Conservation (phyloP, 2,888 invertebrate species). For the Frankliniella intonsa region DNA sequence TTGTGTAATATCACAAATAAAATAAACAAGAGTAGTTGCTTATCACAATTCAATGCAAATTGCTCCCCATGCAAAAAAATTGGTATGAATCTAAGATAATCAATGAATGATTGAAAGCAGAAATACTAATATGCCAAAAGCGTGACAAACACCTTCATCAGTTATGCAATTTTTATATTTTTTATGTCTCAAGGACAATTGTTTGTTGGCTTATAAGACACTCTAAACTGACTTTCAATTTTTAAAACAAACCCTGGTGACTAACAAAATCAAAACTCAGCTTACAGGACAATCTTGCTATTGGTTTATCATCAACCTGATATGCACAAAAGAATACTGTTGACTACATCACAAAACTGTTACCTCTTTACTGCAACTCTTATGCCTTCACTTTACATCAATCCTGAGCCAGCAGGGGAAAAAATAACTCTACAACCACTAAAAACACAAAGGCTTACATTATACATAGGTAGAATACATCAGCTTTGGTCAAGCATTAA, state of each 20-base stretch:
- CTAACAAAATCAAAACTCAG: not conserved
- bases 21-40: not conserved
- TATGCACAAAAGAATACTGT: not conserved
- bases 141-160: too few relatives aligned
- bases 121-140: too few relatives aligned
- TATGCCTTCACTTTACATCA: not conserved
- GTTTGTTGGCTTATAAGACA: too few relatives aligned
- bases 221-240: too few relatives aligned
- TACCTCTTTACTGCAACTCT: not conserved
- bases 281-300: not conserved
- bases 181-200: too few relatives aligned
- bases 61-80: too few relatives aligned
- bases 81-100: too few relatives aligned
- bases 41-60: too few relatives aligned
- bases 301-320: not conserved
- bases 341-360: not conserved
- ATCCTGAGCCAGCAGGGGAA: slow-evolving; percentile 3
- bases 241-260: not conserved
- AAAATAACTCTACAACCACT: not conserved
- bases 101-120: too few relatives aligned
- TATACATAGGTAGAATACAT: not conserved
- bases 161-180: too few relatives aligned
- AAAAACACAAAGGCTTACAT: not conserved
- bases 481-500: slow-evolving; percentile 20
- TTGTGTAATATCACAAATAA: not conserved